Percentiles rank a stretch among this genome's conserved stretches.
phyloP scores from a whole-genome alignment of 2,113 vertebrate species.

The Lamprotornis superbus region DNA sequence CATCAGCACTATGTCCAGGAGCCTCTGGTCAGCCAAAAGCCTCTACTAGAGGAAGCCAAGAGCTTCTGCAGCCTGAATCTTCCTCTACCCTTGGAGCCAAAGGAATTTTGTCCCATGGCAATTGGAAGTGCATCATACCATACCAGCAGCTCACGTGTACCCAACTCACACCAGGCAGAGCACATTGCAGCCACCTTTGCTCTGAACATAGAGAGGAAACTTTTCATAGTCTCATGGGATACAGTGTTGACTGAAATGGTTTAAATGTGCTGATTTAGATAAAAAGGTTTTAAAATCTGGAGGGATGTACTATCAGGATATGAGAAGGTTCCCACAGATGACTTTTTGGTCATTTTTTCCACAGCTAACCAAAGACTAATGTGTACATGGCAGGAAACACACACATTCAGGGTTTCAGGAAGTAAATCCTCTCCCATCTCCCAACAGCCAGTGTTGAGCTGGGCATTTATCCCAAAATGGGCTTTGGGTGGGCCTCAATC shows the following conservation, averaged over 20 bases:
- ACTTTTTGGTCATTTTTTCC: neutral
- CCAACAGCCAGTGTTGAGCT: neutral
- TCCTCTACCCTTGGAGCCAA: neutral
- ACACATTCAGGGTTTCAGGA: neutral
- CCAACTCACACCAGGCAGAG: neutral
- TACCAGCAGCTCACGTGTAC: neutral
- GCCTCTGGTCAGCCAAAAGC: neutral
- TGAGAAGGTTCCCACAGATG: neutral
- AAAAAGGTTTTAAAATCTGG: neutral
- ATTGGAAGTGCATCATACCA: neutral
- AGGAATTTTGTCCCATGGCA: neutral
- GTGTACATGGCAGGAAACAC: neutral
- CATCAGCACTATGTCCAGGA: neutral
- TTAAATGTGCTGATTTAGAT: neutral
- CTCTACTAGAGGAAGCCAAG: conserved; percentile 15
- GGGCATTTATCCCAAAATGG: neutral
- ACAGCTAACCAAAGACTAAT: neutral
- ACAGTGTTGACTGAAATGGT: neutral
- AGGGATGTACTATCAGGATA: neutral
- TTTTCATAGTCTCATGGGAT: neutral
- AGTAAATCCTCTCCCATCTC: neutral
- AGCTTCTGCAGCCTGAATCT: conserved; percentile 21
- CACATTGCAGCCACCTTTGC: neutral
- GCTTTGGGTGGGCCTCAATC: neutral
- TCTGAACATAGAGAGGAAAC: neutral